Conservation (phyloP, 2,888 invertebrate species). For the Proisotoma minuta region DNA sequence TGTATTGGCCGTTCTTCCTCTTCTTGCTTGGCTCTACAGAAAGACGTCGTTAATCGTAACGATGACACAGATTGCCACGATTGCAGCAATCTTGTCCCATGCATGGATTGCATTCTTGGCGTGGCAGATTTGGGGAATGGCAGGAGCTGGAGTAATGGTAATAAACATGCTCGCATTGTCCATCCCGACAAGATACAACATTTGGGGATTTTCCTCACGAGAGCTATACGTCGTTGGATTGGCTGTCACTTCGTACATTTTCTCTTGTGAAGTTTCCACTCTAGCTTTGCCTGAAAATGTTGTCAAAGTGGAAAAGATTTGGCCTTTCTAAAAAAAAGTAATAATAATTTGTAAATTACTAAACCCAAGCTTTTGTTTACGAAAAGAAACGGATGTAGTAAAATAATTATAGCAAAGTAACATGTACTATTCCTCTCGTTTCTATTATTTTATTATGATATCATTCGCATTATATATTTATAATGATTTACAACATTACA, state of each 20-base stretch:
- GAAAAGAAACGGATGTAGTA: background rate
- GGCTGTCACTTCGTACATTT: constrained; percentile 19
- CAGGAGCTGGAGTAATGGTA: constrained; percentile 24
- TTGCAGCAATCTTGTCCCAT: constrained; percentile 19
- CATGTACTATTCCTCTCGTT: background rate
- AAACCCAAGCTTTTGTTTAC: background rate
- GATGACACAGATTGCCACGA: constrained; percentile 24
- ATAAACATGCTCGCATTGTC: constrained; percentile 23
- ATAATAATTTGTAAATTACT: background rate
- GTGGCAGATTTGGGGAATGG: constrained; percentile 16
- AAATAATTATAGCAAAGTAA: background rate
- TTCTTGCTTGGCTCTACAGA: constrained; percentile 20
- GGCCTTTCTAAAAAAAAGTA: no score
- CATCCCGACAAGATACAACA: constrained; percentile 20
- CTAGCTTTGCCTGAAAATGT: no score
- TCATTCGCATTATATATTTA: no score
- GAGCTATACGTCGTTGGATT: constrained; percentile 27
- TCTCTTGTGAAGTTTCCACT: background rate
- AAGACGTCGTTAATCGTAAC: constrained; percentile 8
- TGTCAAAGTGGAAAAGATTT: no score
- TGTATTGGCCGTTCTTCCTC: constrained; percentile 16
- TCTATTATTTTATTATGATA: background rate
- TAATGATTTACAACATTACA: no score
- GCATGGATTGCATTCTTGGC: constrained; percentile 17
- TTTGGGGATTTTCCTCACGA: constrained; percentile 24